Conservation (phyloP, 2,113 vertebrate species). For the Etia nguti region DNA sequence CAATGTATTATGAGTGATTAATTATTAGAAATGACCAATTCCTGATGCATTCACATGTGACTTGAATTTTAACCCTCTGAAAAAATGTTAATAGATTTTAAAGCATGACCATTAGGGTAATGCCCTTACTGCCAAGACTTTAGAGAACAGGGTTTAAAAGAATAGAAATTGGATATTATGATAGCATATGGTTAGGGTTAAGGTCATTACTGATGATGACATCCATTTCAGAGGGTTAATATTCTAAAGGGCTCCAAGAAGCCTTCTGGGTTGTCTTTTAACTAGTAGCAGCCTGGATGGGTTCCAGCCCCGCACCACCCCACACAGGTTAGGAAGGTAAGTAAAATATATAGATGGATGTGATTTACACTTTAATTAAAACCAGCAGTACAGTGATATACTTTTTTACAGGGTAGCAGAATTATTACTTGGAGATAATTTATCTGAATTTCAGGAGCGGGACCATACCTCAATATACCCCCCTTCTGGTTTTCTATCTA, state of each 20-base stretch:
- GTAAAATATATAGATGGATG: not conserved
- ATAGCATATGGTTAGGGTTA: not conserved
- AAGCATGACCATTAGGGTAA: not conserved
- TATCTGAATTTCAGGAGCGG: rapidly evolving
- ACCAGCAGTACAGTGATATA: not conserved
- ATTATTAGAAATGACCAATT: not conserved
- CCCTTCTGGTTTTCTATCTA: too few relatives aligned
- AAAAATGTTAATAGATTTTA: rapidly evolving
- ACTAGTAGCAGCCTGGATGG: not conserved
- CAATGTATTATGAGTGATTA: not conserved
- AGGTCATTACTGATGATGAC: not conserved
- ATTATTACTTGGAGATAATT: not conserved
- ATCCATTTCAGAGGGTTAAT: not conserved
- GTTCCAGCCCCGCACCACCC: not conserved
- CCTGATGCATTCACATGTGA: not conserved
- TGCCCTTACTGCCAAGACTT: not conserved
- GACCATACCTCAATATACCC: not conserved
- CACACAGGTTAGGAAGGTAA: not conserved
- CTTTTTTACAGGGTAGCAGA: rapidly evolving
- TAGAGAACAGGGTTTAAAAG: not conserved
- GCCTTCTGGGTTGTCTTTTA: not conserved
- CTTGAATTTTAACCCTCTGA: not conserved
- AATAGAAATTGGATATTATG: not conserved
- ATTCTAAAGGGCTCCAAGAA: not conserved
- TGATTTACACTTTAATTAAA: not conserved